Percentiles rank a stretch among this genome's conserved stretches.
These are phyloP conservation scores for Drosophila orena DNA, from an alignment of 1,140 invertebrate species.

Conservation along the genomic window DNA sequence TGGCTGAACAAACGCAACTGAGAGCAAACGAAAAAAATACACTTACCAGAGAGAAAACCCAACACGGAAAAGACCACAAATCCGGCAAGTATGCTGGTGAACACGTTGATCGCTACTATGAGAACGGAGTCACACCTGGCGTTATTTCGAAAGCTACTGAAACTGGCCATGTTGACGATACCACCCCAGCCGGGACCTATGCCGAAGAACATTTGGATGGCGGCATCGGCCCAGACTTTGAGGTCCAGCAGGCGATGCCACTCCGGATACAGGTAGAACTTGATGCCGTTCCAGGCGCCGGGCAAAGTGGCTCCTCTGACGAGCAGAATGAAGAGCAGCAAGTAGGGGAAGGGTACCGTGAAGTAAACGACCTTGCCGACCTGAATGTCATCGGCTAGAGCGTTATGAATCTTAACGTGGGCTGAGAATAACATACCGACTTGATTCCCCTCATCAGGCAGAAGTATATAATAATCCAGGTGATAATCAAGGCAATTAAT, in stretches of 20 bases:
- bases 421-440: slow-evolving; percentile 85
- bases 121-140: slow-evolving; percentile 89
- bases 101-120: slow-evolving; percentile 92
- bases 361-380: slow-evolving; percentile 91
- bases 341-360: slow-evolving; percentile 93
- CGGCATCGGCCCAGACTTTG: slow-evolving; percentile 96
- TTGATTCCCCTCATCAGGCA: slow-evolving; percentile 93
- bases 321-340: slow-evolving; percentile 91
- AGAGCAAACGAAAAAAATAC: background rate
- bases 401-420: too few relatives aligned
- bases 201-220: slow-evolving; percentile 96
- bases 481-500: slow-evolving; percentile 88
- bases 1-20: background rate
- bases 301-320: slow-evolving; percentile 91
- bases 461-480: slow-evolving; percentile 92
- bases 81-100: slow-evolving; percentile 96
- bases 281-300: slow-evolving; percentile 91
- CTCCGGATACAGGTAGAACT: slow-evolving; percentile 93
- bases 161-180: slow-evolving; percentile 95
- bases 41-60: slow-evolving; percentile 92
- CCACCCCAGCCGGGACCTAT: slow-evolving; percentile 97
- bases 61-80: slow-evolving; percentile 97
- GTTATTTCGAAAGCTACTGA: slow-evolving; percentile 94
- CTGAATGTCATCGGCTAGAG: slow-evolving; percentile 11
- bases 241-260: slow-evolving; percentile 90